Percentiles rank a stretch among this genome's conserved stretches.
phyloP scores from a whole-genome alignment of 2,888 invertebrate genomes.

The Gerosis bhagava region DNA sequence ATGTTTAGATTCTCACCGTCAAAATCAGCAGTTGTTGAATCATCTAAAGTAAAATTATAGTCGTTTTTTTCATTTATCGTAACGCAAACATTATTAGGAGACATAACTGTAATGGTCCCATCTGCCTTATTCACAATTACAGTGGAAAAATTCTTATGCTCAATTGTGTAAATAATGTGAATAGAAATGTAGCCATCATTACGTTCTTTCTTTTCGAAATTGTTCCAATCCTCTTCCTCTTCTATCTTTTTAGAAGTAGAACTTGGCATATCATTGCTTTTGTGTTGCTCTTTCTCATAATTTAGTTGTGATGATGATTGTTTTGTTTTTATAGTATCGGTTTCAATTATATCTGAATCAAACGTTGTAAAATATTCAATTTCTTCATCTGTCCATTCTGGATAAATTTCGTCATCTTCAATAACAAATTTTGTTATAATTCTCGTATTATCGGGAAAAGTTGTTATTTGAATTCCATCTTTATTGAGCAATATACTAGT shows the following conservation, averaged over 20 bases:
- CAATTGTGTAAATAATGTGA: slow-evolving; percentile 57
- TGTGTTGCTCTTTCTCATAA: slow-evolving; percentile 30
- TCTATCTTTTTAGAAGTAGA: slow-evolving; percentile 42
- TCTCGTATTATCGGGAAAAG: slow-evolving; percentile 66
- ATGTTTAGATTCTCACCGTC: slow-evolving; percentile 57
- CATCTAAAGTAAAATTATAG: slow-evolving; percentile 57
- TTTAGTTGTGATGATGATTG: slow-evolving; percentile 50
- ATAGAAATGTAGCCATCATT: slow-evolving; percentile 65
- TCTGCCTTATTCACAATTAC: slow-evolving; percentile 63
- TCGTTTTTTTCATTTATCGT: slow-evolving; percentile 48
- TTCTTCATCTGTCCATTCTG: slow-evolving; percentile 68
- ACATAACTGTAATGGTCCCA: slow-evolving; percentile 53
- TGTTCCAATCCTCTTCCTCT: slow-evolving; percentile 42
- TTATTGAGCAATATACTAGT: slow-evolving; percentile 63
- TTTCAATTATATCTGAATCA: slow-evolving; percentile 42
- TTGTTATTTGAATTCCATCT: slow-evolving; percentile 61
- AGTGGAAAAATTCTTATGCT: slow-evolving; percentile 79
- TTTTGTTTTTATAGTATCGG: slow-evolving; percentile 43
- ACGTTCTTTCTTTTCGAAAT: slow-evolving; percentile 37
- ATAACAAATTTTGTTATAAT: slow-evolving; percentile 56
- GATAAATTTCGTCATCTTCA: slow-evolving; percentile 62
- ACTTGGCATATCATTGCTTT: slow-evolving; percentile 38
- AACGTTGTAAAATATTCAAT: slow-evolving; percentile 50
- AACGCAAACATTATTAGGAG: slow-evolving; percentile 58
- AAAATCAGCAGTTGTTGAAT: slow-evolving; percentile 54